Evolutionary conservation across 2,797 vertebrate species (phyloP).

Genomic region (Sciaenops ocellatus): DNA sequence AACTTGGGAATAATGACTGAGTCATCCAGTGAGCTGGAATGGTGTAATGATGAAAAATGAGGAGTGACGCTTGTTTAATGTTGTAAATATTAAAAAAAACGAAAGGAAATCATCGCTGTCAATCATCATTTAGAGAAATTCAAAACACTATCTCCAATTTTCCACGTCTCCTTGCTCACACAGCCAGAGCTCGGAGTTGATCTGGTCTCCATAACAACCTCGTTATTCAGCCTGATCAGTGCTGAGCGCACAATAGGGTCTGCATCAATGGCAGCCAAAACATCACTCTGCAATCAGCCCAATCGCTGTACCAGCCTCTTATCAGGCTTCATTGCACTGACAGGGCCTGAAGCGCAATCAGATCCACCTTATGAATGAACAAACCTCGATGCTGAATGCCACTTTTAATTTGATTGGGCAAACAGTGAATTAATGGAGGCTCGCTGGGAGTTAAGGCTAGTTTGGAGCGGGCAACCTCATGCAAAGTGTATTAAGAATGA

Average conservation of each 20-base stretch:
- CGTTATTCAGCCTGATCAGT: conserved; percentile 59
- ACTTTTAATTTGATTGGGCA: conserved; percentile 77
- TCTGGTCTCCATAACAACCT: conserved; percentile 69
- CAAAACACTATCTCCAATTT: background rate
- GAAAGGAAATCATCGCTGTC: background rate
- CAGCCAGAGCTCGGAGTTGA: conserved; percentile 16
- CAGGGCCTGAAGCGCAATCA: conserved; percentile 72
- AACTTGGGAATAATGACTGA: background rate
- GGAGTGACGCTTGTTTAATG: background rate
- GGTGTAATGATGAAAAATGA: background rate
- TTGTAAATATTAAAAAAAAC: background rate
- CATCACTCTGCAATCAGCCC: conserved; percentile 74
- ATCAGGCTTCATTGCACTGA: conserved; percentile 62
- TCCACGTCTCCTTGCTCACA: conserved; percentile 26
- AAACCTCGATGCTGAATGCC: conserved; percentile 63
- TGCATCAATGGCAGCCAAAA: conserved; percentile 64
- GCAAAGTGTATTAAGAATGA: conserved; percentile 59
- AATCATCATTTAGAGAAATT: conserved; percentile 7
- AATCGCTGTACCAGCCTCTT: conserved; percentile 68
- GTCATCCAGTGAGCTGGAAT: background rate
- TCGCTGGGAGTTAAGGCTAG: conserved; percentile 47
- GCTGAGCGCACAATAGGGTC: conserved; percentile 57
- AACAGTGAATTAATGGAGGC: conserved; percentile 68
- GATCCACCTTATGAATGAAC: conserved; percentile 69
- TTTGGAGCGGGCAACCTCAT: conserved; percentile 42